Base-by-base conservation (phyloP, 2,888 invertebrate species). In the Amaurobius ferox region DNA sequence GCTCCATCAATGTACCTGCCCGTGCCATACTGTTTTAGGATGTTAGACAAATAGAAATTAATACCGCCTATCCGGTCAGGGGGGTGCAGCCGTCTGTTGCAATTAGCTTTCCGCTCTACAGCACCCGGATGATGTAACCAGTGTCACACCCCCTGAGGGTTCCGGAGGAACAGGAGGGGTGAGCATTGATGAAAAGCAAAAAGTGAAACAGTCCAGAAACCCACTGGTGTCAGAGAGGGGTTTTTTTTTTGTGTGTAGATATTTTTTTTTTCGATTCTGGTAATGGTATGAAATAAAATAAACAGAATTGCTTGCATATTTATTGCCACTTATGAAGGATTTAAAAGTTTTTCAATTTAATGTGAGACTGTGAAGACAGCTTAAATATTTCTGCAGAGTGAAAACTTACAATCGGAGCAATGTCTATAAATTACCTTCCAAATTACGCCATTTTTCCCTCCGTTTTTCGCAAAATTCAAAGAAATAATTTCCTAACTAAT, bases 31-130 rank as follows among this genome's bases (percentile, higher is more conserved):
- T 55, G 23, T 55, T 55, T 55, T 55, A 55, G 67, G 73, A 67
- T 73, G 73, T 80, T 80, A 80, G 67, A 80, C 80, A 80, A 80
- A 80, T 74, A 80, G 55, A 80, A 80, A 80, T 80, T 74, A 66
- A 80, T 80, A 68, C 68, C 16, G 23, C 23, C 66, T 66, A 66
- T 32, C 32, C 19, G 11, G 32, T 30, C 23, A 11, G 26, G 72
- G 62, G 30, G 55, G 30, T 32, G 64, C 55, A 19, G n/a, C 39
- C 62, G 70, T 62, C 74, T 35, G 77, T 35, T 70, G 55, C 77
- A 83, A 77, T 77, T 77, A 83, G 66, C 48, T 83, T 83, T 66
- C 70, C 77, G 83, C 76, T 77, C 64, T 66, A 66, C 48, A 28
- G 83, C 70, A 64, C 62, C 55, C n/a, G 28, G 39, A 32, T 73